Evolutionary conservation across 2,797 vertebrate species (phyloP).

Genomic region (Platyrinchus mystaceus): DNA sequence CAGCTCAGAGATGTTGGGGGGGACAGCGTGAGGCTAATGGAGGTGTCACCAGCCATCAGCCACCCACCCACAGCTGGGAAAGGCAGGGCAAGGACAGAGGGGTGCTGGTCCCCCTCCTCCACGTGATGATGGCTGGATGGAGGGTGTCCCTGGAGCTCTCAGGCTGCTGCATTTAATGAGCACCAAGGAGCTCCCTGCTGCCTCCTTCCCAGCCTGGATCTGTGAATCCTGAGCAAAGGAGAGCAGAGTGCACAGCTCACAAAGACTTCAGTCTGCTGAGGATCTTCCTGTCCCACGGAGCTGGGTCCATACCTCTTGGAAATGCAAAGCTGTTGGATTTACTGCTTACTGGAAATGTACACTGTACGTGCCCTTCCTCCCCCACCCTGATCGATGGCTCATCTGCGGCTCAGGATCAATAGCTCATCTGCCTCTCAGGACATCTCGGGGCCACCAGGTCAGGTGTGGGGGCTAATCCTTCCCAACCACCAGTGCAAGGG

Average conservation of each 20-base stretch:
- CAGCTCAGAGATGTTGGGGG: background rate
- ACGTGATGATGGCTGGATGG: background rate
- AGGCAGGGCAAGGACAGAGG: background rate
- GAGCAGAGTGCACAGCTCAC: background rate
- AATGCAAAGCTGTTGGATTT: background rate
- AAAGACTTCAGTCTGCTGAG: background rate
- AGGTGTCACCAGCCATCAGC: background rate
- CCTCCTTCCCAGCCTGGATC: background rate
- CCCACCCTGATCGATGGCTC: background rate
- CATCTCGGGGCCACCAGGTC: background rate
- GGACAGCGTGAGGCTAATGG: background rate
- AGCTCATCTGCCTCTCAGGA: background rate
- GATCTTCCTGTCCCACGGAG: background rate
- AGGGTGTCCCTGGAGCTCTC: background rate
- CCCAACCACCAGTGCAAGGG: accelerated
- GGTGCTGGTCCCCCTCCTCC: background rate
- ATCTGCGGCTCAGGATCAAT: background rate
- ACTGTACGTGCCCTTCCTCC: background rate
- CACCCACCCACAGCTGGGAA: background rate
- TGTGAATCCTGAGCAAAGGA: background rate
- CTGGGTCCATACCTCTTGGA: background rate
- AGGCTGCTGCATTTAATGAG: background rate
- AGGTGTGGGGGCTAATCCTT: background rate
- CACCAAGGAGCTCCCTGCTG: background rate
- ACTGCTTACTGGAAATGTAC: background rate